Evolutionary conservation across 1,140 invertebrate species (phyloP).

Genomic region (Apocrypta bakeri): DNA sequence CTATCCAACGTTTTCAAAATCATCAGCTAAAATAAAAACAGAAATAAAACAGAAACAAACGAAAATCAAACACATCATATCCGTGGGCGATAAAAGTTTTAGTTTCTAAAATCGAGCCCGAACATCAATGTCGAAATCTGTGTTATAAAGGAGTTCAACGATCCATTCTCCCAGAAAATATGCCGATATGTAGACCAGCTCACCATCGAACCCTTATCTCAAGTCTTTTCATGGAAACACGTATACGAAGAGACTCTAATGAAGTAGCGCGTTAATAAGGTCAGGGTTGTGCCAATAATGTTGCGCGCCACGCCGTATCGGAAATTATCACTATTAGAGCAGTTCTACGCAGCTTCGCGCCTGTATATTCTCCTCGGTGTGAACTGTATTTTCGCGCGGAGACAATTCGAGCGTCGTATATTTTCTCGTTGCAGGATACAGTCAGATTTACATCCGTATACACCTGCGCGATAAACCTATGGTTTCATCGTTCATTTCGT

Average conservation of each 20-base stretch:
- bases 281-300: slow-evolving; percentile 39
- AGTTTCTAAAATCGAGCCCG: not conserved
- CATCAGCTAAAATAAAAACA: not conserved
- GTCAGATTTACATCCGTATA: no score
- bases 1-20: not conserved
- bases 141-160: not conserved
- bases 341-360: not conserved
- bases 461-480: no score
- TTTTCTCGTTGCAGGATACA: no score
- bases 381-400: not conserved
- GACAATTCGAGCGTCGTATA: no score
- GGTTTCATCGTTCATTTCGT: no score
- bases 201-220: not conserved
- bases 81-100: not conserved
- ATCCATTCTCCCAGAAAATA: not conserved
- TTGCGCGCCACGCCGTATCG: not conserved
- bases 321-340: slow-evolving; percentile 10
- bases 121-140: not conserved
- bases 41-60: not conserved
- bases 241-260: slow-evolving; percentile 9
- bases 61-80: not conserved
- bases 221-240: not conserved
- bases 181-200: not conserved
- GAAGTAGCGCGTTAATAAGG: slow-evolving; percentile 35
- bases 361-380: no score